Base-by-base conservation (phyloP, 2,797 vertebrate species). In the Brotula barbata region DNA sequence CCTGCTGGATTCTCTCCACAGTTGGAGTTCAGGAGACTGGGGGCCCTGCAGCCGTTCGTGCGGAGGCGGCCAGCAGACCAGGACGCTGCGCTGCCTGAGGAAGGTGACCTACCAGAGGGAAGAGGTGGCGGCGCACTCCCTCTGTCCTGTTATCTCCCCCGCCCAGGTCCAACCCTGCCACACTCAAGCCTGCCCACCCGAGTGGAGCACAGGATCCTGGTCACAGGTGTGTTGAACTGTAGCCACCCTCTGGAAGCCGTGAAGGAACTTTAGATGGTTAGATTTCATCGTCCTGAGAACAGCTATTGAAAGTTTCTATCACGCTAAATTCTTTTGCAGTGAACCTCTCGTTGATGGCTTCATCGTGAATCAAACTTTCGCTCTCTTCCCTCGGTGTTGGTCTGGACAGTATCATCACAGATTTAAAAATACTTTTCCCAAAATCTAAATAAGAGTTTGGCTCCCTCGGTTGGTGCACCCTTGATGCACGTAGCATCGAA, bases 1-100 rank as follows among this genome's bases (percentile, higher is more conserved):
- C 8, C 52, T 16, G 25, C 41, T 22, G 3, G 5, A 51, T 44
- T 68, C 15, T 34, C 17, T 7, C 48, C 34, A 1, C 78, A 99
- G 97, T 57, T 99, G 97, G 97, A 89, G 80, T 2, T 76, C 91
- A 0, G 93, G 92, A 0, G 92, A 95, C 33, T 98, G 97, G 97
- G 93, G 88, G 0, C 0, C 57, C 0, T 99, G 97, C 87, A 98
- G 93, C 75, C 89, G 85, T 23, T 90, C 93, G 0, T 99, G 96
- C 49, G 94, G 94, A 1, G 93, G 92, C 1, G 97, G 97, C 2
- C 92, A 96, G 75, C 95, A 97, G 85, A 94, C 80, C 3, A 91
- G 96, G 15, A 84, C 79, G 0, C 63, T 96, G 60, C 92, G 91
- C 45, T 99, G 96, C 69, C 69, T 95, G 63, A 94, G 94, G 75